Percentiles rank a stretch among this genome's conserved stretches.
These are phyloP conservation scores for Cephus sareptanus DNA, from an alignment of 2,888 invertebrate genomes.

Conservation along the genomic window DNA sequence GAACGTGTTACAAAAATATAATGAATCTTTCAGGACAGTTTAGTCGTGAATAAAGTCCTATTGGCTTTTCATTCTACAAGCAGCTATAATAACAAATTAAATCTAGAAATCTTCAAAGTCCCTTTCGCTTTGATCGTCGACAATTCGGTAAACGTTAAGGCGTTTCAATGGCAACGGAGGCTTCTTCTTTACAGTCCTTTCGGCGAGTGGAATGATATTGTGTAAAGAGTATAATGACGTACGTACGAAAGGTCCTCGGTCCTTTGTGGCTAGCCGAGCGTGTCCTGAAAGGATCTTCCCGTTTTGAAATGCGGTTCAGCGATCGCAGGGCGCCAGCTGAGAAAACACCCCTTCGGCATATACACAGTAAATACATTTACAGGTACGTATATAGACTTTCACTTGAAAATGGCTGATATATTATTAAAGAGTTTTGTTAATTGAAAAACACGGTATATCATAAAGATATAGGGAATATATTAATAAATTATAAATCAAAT, in stretches of 20 bases:
- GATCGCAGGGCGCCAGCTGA: constrained; percentile 56
- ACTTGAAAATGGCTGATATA: background rate
- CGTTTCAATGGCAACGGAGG: constrained; percentile 2
- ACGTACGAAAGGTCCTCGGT: constrained; percentile 49
- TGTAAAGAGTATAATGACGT: constrained; percentile 64
- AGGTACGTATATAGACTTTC: background rate
- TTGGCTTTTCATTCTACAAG: constrained; percentile 41
- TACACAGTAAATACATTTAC: background rate
- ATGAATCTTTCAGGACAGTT: constrained; percentile 60
- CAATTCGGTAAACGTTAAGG: constrained; percentile 10
- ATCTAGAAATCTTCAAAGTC: constrained; percentile 34
- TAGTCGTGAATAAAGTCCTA: constrained; percentile 44
- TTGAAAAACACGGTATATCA: background rate
- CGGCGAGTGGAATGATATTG: constrained; percentile 57
- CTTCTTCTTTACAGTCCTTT: constrained; percentile 1
- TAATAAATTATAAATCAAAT: constrained; percentile 62
- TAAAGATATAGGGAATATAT: background rate
- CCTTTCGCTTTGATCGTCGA: constrained; percentile 16
- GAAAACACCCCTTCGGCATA: constrained; percentile 54
- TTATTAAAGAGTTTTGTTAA: background rate
- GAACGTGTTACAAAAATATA: constrained; percentile 60
- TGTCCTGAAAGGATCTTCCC: constrained; percentile 59
- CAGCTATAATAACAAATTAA: constrained; percentile 65
- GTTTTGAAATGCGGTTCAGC: constrained; percentile 21
- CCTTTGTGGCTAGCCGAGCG: constrained; percentile 65